phyloP scores from a whole-genome alignment of 2,797 vertebrate genomes.

The Gila robusta region DNA sequence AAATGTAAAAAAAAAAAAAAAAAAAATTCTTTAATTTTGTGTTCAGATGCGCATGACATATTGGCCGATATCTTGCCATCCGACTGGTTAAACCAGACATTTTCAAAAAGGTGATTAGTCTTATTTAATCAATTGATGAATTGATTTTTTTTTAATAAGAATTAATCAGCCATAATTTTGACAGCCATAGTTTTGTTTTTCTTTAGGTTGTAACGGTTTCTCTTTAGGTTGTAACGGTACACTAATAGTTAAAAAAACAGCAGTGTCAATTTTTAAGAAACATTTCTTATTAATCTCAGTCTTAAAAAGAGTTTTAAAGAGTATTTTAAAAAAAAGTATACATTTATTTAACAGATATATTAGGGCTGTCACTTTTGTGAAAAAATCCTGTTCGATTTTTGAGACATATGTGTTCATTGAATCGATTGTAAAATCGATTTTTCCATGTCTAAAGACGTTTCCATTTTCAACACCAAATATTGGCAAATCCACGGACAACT shows the following conservation, averaged over 20 bases:
- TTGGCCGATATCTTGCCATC: not conserved
- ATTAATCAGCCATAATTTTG: not conserved
- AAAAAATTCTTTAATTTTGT: not conserved
- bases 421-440: too few species aligned
- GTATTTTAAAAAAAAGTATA: too few species aligned
- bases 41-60: not conserved
- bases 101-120: not conserved
- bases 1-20: not conserved
- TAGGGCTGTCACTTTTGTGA: too few species aligned
- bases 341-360: not conserved
- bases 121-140: too few species aligned
- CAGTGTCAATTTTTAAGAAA: not conserved
- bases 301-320: not conserved
- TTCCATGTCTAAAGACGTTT: too few species aligned
- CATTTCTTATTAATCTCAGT: not conserved
- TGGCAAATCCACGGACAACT: too few species aligned
- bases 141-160: too few species aligned
- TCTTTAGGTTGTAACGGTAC: not conserved
- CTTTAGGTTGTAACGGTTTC: not conserved
- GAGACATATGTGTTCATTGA: too few species aligned
- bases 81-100: not conserved
- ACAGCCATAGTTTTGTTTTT: not conserved
- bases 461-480: too few species aligned
- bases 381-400: too few species aligned
- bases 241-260: not conserved